A percentile compares a stretch with the other conserved stretches of the same genome.
phyloP scores from a whole-genome alignment of 30 jellyfish, hydroid and myxozoan genomes.

The Chrysaora quinquecirrha region DNA sequence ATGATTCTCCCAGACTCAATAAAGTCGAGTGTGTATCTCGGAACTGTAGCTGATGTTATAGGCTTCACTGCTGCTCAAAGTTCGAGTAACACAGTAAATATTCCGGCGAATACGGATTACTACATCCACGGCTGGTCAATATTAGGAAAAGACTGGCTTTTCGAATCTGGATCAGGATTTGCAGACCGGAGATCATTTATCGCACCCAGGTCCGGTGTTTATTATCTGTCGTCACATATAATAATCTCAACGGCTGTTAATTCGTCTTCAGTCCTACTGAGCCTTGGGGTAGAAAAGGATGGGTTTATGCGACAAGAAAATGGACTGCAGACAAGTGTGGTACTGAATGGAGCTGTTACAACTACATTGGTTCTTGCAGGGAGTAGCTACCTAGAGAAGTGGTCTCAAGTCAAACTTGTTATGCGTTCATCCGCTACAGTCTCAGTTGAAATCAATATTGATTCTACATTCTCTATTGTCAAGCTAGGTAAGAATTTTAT shows the following conservation, averaged over 20 bases:
- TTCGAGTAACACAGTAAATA: conserved; percentile 6
- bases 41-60: conserved; percentile 19
- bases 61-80: conserved; percentile 88
- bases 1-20: conserved; percentile 62
- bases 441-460: conserved; percentile 42
- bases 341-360: conserved; percentile 4
- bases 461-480: conserved; percentile 85
- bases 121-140: conserved; percentile 77
- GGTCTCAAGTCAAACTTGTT: conserved; percentile 69
- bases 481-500: conserved; percentile 64
- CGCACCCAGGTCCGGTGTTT: conserved; percentile 75
- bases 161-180: conserved; percentile 72
- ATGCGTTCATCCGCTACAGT: conserved; percentile 22
- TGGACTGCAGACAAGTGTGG: conserved; percentile 46
- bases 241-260: conserved; percentile 30
- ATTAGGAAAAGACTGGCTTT: conserved; percentile 84
- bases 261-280: conserved; percentile 40
- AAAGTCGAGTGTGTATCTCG: conserved; percentile 66
- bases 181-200: conserved; percentile 48
- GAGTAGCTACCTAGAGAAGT: conserved; percentile 52
- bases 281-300: conserved; percentile 49
- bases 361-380: conserved; percentile 73
- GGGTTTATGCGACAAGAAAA: conserved; percentile 32
- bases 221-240: conserved; percentile 73
- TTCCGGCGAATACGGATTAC: conserved; percentile 10